These are phyloP conservation scores for Bos indicus DNA, from an alignment of 2,113 vertebrate species.

Conservation along the genomic window DNA sequence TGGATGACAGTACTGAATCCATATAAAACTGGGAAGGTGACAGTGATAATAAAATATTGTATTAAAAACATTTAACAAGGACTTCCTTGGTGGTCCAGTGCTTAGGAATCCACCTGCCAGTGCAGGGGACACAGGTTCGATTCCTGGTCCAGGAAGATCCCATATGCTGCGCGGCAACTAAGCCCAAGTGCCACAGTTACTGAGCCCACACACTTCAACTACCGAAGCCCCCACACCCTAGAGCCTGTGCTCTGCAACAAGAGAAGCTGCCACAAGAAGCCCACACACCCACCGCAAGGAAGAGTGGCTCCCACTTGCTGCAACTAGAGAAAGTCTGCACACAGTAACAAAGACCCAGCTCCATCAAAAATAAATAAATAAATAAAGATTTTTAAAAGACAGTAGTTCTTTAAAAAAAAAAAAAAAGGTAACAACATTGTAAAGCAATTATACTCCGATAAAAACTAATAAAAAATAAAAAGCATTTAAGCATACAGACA, in stretches of 20 bases:
- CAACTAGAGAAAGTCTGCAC: not conserved
- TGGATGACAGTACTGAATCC: not conserved
- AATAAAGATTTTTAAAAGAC: not conserved
- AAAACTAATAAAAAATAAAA: not conserved
- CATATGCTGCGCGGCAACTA: not conserved
- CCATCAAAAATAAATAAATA: not conserved
- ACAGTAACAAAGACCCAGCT: not conserved
- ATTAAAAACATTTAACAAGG: not conserved
- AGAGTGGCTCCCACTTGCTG: not conserved
- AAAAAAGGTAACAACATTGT: not conserved
- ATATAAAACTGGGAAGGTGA: not conserved
- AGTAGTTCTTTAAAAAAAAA: not conserved
- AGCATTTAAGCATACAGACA: not conserved
- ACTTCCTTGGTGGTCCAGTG: not conserved
- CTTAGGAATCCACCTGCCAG: not conserved
- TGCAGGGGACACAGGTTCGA: not conserved
- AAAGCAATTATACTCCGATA: not conserved
- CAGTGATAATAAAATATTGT: not conserved
- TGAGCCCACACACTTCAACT: not conserved
- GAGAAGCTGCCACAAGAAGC: not conserved
- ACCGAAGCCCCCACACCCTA: not conserved
- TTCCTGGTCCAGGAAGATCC: not conserved
- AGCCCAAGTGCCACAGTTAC: not conserved
- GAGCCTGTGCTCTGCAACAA: not conserved
- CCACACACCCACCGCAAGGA: not conserved